phyloP scores from a whole-genome alignment of 2,888 invertebrate species.

The Ceraclea dissimilis region DNA sequence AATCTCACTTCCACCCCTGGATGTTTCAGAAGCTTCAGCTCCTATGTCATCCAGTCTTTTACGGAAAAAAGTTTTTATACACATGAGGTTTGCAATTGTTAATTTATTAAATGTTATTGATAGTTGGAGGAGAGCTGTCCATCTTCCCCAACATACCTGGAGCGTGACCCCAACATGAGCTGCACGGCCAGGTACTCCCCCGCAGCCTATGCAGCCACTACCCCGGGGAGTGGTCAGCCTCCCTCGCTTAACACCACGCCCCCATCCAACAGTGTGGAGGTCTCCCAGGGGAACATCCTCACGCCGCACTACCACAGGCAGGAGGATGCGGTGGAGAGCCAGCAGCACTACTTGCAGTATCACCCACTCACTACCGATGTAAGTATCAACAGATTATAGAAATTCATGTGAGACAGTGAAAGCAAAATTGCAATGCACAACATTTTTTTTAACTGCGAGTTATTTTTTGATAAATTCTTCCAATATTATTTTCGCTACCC shows the following conservation, averaged over 20 bases:
- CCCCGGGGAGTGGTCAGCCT: slow-evolving; percentile 34
- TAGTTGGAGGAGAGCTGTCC: slow-evolving; percentile 24
- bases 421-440: too few species aligned
- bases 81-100: too few species aligned
- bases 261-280: neutral
- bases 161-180: slow-evolving; percentile 40
- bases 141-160: slow-evolving; percentile 23
- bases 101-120: neutral
- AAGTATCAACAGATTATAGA: too few species aligned
- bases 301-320: neutral
- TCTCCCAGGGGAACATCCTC: neutral
- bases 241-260: slow-evolving; percentile 31
- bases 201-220: slow-evolving; percentile 36
- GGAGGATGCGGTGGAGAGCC: neutral
- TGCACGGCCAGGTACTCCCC: slow-evolving; percentile 55
- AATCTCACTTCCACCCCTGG: too few species aligned
- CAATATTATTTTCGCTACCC: too few species aligned
- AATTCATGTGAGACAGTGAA: too few species aligned
- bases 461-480: too few species aligned
- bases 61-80: too few species aligned
- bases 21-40: too few species aligned
- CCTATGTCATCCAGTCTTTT: too few species aligned
- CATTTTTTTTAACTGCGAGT: too few species aligned
- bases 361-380: neutral
- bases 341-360: neutral